These are phyloP conservation scores for Anaspis maculata DNA, from an alignment of 2,888 invertebrate species.

Conservation along the genomic window DNA sequence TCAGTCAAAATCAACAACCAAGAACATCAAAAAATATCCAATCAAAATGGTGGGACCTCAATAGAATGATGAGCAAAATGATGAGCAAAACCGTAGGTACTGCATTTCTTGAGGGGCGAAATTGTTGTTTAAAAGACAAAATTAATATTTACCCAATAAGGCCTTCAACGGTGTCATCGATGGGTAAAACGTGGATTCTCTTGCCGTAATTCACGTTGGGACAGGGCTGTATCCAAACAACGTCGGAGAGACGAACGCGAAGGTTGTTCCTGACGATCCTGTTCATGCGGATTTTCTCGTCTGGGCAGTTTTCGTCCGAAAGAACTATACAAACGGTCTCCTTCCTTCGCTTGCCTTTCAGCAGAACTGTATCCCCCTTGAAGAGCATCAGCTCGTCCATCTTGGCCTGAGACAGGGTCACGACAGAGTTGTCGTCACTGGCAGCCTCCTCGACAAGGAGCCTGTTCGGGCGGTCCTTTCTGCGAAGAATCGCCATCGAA, in stretches of 20 bases:
- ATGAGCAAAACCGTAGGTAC: too few species aligned
- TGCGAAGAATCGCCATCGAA: slow-evolving; percentile 96
- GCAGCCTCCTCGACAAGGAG: slow-evolving; percentile 96
- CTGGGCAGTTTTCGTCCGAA: slow-evolving; percentile 90
- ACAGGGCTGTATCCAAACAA: slow-evolving; percentile 91
- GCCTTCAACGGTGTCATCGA: slow-evolving; percentile 98
- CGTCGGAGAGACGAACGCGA: slow-evolving; percentile 89
- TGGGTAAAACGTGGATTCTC: slow-evolving; percentile 94
- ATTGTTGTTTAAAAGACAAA: too few species aligned
- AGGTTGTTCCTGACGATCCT: slow-evolving; percentile 94
- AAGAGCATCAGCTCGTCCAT: slow-evolving; percentile 98
- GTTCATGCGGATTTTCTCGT: slow-evolving; percentile 98
- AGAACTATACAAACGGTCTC: slow-evolving; percentile 98
- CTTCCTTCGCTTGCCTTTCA: slow-evolving; percentile 95
- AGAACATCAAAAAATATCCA: too few species aligned
- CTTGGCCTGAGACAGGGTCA: slow-evolving; percentile 93
- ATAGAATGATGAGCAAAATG: too few species aligned
- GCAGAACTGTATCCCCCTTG: slow-evolving; percentile 92
- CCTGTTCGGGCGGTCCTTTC: slow-evolving; percentile 96
- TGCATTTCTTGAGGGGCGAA: too few species aligned
- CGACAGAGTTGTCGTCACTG: slow-evolving; percentile 98
- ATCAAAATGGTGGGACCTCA: too few species aligned
- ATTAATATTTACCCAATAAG: slow-evolving; percentile 90
- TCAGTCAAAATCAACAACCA: too few species aligned
- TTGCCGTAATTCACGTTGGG: slow-evolving; percentile 98